Evolutionary conservation across 2,797 vertebrate species (phyloP), one percentile per base, ranked within the genome.

Genomic region (Brachyrhaphis roseni): DNA sequence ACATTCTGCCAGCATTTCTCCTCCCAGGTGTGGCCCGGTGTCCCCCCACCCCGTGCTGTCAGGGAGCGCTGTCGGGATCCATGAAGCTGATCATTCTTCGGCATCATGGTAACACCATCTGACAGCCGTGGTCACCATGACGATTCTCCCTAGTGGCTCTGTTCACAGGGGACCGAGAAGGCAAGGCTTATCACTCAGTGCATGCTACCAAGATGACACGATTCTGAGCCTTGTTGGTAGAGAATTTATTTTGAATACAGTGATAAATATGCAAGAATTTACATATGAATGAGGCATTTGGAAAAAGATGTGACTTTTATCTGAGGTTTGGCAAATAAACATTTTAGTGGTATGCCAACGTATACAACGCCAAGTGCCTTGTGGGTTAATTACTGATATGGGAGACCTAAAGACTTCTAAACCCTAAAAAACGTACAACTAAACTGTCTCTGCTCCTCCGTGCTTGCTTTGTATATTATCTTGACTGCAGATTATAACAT

Each of bases 11-110:
- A 89, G 59, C 74, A 88, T 81, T 77, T 84, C 84, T 88, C 91
- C 87, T 94, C 93, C 93, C 94, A 94, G 93, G 94, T 94, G 90
- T 88, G 84, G 84, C 85, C 75, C 68, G 76, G 75, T 80, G 78
- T 70, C 89, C 84, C 82, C 74, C 20, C 49, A 23, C 20, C 49
- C 83, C 53, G 81, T 28, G 78, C 91, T 93, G 93, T 92, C 90
- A 90, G 79, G 78, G 84, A 86, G 83, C 87, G 31, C 78, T 47
- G 74, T 89, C 89, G 75, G 0, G 76, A 84, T 89, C 91, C 89
- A 88, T 85, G 87, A 91, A 93, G 84, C 90, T 89, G 91, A 93
- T 94, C 93, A 93, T 91, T 94, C 93, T 85, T 82, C 57, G 83
- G 85, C 90, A 83, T 91, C 91, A 84, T 77, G 84, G 86, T 90